Evolutionary conservation across 2,113 vertebrate genomes (phyloP), one percentile per base, ranked within the genome.

Genomic region (Phyllostomus discolor): DNA sequence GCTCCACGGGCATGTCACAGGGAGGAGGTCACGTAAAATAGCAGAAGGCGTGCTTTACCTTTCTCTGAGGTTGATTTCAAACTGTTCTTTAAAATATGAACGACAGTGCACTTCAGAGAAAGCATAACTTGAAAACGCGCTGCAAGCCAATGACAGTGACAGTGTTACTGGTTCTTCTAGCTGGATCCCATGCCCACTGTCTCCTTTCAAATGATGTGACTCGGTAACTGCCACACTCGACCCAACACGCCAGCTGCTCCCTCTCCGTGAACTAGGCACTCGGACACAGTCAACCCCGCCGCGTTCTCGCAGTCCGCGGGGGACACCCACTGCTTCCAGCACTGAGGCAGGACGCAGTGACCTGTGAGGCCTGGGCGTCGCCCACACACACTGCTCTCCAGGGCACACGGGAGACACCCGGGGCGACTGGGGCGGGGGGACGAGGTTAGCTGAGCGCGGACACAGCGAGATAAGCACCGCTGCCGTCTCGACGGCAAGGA

Each of bases 21-120:
- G 83, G 57, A 90, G 85, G 90, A 72, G 64, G 2, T 33, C 66
- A 86, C n/a, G 83, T 86, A 93, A 57, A 83, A 70, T 31, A 94
- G 38, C 17, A 80, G 16, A 86, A 76, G 41, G 28, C 8, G 62
- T 26, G 22, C 66, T 96, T 82, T 72, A 67, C 35, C 54, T 62
- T 93, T 93, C 95, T 80, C 38, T 92, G 80, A 90, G 90, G 88
- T 24, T 52, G 35, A 83, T 87, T 87, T 93, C 20, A 94, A 73
- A 38, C 41, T 90, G 38, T 73, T 66, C 38, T 59, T 95, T 89
- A 81, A 96, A 97, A 46, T 59, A 66, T 70, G 59, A 88, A 88
- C 64, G 62, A 54, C 10, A 59, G 1, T 78, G 15, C 38, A 81
- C 94, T 94, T 93, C 57, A 38, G 15, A 96, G 66, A 94, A 94